Base-by-base conservation (phyloP, 2,888 invertebrate genomes). In the Lathronympha strigana region DNA sequence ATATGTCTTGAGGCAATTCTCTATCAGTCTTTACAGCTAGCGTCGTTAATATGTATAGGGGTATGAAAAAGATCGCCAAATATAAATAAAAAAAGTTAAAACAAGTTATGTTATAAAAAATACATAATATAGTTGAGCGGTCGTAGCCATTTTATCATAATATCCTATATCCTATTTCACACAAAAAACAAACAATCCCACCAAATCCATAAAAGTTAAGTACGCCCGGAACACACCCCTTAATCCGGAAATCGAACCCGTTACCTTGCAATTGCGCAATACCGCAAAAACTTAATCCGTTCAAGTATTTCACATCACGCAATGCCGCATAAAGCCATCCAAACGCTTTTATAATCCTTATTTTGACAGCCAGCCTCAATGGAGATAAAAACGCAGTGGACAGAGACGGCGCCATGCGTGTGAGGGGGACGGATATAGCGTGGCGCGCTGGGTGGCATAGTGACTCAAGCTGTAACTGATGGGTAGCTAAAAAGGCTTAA, bases 331-430 rank as follows among this genome's bases (percentile, higher is more conserved):
- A 81, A 86, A 36, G 11, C 78, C 73, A 71, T 88, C 84, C 90
- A 85, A 86, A 84, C 78, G 77, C 84, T 90, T 86, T 88, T 89
- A 90, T 90, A 90, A 91, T 90, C 89, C 88, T 91, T 91, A 92
- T 92, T 92, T 92, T 92, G 91, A 92, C 91, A 91, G 89, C 87
- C 82, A 86, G 86, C 86, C 86, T 89, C 87, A 90, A 89, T 89
- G 87, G 81, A 83, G 79, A 76, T 75, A 82, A 82, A 88, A 88
- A 88, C 87, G 84, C 38, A 54, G n/a, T 5, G 8, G 60, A 64
- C 25, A 25, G 60, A 13, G 68, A 68, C 47, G 23, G 51, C 19
- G 15, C 47, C 61, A 66, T 58, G 38, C 19, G 50, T 8, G n/a
- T 8, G 77, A 84, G 36, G 51, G 82, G 72, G 83, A 82, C 0